Conservation (phyloP, 64 coral and sea anemone genomes). For the Montipora cactus region DNA sequence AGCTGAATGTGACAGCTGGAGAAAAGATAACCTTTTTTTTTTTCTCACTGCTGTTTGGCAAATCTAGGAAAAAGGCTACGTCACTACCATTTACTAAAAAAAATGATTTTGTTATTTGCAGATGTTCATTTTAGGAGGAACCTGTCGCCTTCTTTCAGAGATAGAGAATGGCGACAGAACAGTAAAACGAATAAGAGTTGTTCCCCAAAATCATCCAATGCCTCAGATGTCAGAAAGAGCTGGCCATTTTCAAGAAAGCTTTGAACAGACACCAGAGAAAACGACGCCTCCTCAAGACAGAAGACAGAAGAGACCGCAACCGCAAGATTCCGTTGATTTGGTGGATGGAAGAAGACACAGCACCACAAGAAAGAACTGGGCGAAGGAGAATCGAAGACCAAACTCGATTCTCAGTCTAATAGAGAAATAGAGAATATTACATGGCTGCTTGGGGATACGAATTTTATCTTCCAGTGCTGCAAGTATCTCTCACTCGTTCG, state of each 20-base stretch:
- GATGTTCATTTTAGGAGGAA: conserved; percentile 82
- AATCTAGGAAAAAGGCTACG: too few relatives aligned
- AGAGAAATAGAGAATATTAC: not conserved
- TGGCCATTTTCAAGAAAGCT: not conserved
- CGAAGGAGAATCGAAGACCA: conserved; percentile 43
- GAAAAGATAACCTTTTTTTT: too few relatives aligned
- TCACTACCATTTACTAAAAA: not conserved
- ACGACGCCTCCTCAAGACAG: not conserved
- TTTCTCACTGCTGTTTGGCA: too few relatives aligned
- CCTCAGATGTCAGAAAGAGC: not conserved
- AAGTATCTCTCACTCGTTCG: too few relatives aligned
- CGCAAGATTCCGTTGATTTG: conserved; percentile 10
- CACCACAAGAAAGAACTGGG: conserved; percentile 64
- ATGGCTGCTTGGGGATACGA: not conserved
- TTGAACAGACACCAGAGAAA: not conserved
- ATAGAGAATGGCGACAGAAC: conserved; percentile 70
- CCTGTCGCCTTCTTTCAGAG: conserved; percentile 69
- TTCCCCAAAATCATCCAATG: not conserved
- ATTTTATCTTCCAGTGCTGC: too few relatives aligned
- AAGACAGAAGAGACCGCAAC: not conserved
- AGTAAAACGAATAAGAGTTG: conserved; percentile 67
- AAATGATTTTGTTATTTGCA: conserved; percentile 23
- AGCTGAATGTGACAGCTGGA: too few relatives aligned
- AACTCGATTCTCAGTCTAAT: conserved; percentile 41
- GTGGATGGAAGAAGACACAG: not conserved